phyloP scores from a whole-genome alignment of 2,113 vertebrate species.

The Sinosuthora webbiana region DNA sequence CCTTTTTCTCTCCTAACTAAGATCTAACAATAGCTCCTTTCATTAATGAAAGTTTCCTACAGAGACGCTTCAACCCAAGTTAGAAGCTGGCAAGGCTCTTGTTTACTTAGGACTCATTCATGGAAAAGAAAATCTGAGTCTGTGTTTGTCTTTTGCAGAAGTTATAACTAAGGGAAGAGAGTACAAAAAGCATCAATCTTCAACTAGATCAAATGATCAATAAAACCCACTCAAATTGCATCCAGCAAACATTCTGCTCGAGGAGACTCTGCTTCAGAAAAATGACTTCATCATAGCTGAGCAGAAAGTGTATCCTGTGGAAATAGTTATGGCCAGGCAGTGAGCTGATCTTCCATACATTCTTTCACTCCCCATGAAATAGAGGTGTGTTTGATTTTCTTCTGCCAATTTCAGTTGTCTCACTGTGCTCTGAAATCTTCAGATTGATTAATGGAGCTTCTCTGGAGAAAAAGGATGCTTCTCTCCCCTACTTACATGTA shows the following conservation, averaged over 20 bases:
- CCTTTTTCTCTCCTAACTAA: neutral
- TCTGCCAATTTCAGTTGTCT: neutral
- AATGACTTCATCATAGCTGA: neutral
- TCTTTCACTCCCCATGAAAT: neutral
- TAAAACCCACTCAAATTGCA: slow-evolving; percentile 3
- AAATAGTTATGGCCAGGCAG: neutral
- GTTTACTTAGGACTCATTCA: neutral
- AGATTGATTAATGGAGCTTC: neutral
- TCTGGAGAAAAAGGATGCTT: neutral
- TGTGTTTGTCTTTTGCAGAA: slow-evolving; percentile 17
- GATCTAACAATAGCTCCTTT: neutral
- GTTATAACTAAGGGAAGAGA: neutral
- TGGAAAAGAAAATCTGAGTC: neutral
- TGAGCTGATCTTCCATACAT: neutral
- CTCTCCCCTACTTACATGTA: neutral
- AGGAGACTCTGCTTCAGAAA: neutral
- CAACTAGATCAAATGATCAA: slow-evolving; percentile 18
- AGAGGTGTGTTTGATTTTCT: neutral
- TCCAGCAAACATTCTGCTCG: neutral
- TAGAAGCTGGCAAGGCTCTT: neutral
- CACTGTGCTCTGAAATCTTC: neutral
- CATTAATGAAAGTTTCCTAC: neutral
- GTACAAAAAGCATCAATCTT: slow-evolving; percentile 2
- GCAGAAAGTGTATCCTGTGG: neutral
- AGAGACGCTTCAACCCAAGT: neutral